These are phyloP conservation scores for Lordiphosa collinella DNA, from an alignment of 1,140 invertebrate genomes.

Conservation along the genomic window DNA sequence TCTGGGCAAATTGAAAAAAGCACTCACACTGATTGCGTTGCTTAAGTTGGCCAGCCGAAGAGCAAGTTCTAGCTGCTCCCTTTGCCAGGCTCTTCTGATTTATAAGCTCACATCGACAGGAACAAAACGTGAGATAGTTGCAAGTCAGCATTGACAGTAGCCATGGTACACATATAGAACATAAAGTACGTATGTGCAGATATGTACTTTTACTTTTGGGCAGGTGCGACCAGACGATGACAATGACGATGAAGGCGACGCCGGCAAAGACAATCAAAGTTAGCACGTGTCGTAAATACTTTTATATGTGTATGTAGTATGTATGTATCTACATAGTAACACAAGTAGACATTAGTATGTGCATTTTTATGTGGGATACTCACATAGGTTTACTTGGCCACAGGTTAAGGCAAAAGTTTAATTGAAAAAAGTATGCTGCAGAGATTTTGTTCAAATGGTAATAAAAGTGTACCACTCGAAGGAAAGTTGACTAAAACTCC, in stretches of 20 bases:
- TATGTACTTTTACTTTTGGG: background rate
- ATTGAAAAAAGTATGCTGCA: constrained; percentile 24
- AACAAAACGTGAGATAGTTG: constrained; percentile 51
- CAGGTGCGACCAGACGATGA: background rate
- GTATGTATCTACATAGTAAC: background rate
- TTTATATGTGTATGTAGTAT: constrained; percentile 20
- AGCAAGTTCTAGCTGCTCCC: constrained; percentile 8
- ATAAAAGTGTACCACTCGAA: background rate
- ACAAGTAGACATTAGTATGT: constrained; percentile 45
- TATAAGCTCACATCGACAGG: constrained; percentile 29
- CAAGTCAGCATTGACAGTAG: constrained; percentile 35
- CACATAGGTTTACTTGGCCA: constrained; percentile 22
- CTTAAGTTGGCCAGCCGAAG: constrained; percentile 45
- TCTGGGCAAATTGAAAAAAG: constrained; percentile 45
- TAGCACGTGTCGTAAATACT: constrained; percentile 53
- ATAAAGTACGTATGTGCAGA: background rate
- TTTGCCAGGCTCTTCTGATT: constrained; percentile 48
- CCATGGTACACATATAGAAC: constrained; percentile 8
- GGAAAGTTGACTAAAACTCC: no score
- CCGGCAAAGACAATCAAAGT: constrained; percentile 48
- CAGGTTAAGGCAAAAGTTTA: constrained; percentile 26
- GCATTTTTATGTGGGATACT: constrained; percentile 43
- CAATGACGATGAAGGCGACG: constrained; percentile 4
- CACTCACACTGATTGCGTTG: constrained; percentile 58
- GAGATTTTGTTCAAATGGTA: background rate